Percentiles rank a stretch among this genome's conserved stretches.
These are phyloP conservation scores for Pholis gunnellus DNA, from an alignment of 2,113 vertebrate genomes.

Conservation along the genomic window DNA sequence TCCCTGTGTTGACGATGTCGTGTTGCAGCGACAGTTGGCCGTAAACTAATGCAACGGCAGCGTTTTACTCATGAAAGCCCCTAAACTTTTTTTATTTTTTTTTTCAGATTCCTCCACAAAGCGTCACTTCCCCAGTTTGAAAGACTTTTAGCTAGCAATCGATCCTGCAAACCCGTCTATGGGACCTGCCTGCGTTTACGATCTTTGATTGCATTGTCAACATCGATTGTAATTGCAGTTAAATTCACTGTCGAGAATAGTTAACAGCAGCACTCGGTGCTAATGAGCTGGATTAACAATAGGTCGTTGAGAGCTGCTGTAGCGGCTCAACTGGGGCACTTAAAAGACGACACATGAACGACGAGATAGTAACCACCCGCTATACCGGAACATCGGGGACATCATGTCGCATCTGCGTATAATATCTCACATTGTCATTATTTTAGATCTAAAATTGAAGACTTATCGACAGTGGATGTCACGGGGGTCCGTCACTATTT, in stretches of 20 bases:
- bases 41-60: conserved; percentile 3
- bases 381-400: neutral
- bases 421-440: neutral
- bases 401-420: neutral
- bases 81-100: conserved; percentile 33
- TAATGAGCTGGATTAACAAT: conserved; percentile 7
- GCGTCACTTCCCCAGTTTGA: conserved; percentile 76
- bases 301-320: conserved; percentile 4
- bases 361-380: conserved; percentile 13
- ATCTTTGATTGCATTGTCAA: neutral
- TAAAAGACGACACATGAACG: neutral
- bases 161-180: neutral
- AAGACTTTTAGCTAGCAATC: conserved; percentile 37
- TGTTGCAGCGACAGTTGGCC: conserved; percentile 28
- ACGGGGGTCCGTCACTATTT: fast-evolving
- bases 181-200: neutral
- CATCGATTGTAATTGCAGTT: neutral
- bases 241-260: neutral
- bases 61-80: neutral
- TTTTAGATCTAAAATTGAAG: neutral
- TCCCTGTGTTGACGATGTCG: neutral
- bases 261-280: conserved; percentile 1
- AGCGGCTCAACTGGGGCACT: neutral
- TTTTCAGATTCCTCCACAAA: conserved; percentile 50
- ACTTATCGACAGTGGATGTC: too few species aligned